Percentiles rank a stretch among this genome's conserved stretches.
phyloP scores from a whole-genome alignment of 64 coral and sea anemone genomes.

The Montipora foliosa region DNA sequence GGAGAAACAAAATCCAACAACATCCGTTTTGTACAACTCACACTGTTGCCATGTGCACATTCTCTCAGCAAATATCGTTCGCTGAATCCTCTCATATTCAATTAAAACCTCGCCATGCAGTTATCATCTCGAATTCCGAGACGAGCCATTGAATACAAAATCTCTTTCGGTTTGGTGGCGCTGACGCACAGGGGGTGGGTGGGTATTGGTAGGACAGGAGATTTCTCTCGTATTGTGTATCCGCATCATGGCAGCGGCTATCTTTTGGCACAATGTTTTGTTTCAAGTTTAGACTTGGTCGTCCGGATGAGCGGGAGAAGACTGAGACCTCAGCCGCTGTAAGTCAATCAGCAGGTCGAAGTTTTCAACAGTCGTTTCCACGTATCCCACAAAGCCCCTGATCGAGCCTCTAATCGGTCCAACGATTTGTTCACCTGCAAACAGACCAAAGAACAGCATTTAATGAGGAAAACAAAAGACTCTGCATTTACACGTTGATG shows the following conservation, averaged over 20 bases:
- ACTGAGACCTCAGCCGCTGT: constrained; percentile 37
- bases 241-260: background rate
- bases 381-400: constrained; percentile 94
- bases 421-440: constrained; percentile 86
- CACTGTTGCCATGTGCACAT: background rate
- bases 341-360: constrained; percentile 85
- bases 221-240: background rate
- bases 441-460: background rate
- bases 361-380: constrained; percentile 85
- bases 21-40: background rate
- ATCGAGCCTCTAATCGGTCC: constrained; percentile 86
- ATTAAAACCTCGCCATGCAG: background rate
- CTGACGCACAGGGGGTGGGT: too few relatives aligned
- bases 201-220: too few relatives aligned
- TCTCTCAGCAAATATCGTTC: background rate
- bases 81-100: background rate
- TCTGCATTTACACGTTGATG: too few relatives aligned
- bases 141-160: background rate
- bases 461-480: too few relatives aligned
- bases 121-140: background rate
- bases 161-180: background rate
- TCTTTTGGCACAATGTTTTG: background rate
- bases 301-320: background rate
- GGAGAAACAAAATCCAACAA: background rate
- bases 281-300: background rate